Evolutionary conservation across 1,140 invertebrate genomes (phyloP).

Genomic region (Bombus sylvicola): DNA sequence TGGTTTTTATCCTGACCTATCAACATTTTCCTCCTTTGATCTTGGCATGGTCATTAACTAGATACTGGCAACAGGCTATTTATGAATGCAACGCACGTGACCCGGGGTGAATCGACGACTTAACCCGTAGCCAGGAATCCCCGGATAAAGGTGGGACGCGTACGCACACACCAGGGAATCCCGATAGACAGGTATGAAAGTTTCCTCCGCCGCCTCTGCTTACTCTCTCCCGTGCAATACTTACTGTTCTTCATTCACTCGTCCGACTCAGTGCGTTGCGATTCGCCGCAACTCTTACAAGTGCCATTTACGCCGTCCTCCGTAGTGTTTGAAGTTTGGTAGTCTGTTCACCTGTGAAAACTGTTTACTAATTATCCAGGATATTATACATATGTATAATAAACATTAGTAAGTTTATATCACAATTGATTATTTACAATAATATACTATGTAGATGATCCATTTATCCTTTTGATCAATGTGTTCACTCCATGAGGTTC

Average conservation of each 20-base stretch:
- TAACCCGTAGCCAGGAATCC: conserved; percentile 18
- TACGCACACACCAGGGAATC: conserved; percentile 27
- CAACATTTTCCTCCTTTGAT: neutral
- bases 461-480: neutral
- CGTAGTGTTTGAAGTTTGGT: neutral
- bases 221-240: conserved; percentile 29
- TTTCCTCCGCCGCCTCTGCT: conserved; percentile 22
- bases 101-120: conserved; percentile 23
- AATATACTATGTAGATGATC: too few species aligned
- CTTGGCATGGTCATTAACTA: neutral
- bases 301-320: conserved; percentile 3
- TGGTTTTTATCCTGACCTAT: neutral
- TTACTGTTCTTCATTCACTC: conserved; percentile 44
- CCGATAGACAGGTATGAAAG: conserved; percentile 49
- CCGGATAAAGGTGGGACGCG: neutral
- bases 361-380: neutral
- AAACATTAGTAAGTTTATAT: neutral
- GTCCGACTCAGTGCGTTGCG: conserved; percentile 28
- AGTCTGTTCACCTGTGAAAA: neutral
- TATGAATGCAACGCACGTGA: conserved; percentile 6
- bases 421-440: neutral
- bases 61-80: neutral
- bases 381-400: neutral
- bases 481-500: neutral
- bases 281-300: conserved; percentile 34